A percentile compares a stretch with the other conserved stretches of the same genome.
Evolutionary conservation across 2,888 invertebrate genomes (phyloP).

Genomic region (Calameuta filiformis): DNA sequence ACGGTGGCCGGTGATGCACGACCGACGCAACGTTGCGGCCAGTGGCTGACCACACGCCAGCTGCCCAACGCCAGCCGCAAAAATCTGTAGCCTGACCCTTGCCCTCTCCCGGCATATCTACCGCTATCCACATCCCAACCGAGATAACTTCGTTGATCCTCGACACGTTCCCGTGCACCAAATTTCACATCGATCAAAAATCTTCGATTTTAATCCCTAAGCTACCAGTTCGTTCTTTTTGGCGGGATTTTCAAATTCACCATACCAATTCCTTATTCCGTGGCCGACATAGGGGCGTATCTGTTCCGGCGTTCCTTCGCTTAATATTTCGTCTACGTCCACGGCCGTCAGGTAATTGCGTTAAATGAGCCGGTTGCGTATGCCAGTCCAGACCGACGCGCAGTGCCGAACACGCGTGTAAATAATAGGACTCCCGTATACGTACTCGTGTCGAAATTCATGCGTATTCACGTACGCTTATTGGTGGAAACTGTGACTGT

Average conservation of each 20-base stretch:
- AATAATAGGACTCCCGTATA: slow-evolving; percentile 39
- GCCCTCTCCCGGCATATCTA: slow-evolving; percentile 3
- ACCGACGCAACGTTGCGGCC: slow-evolving; percentile 61
- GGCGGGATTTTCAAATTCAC: too few relatives aligned
- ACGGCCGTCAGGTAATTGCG: slow-evolving; percentile 55
- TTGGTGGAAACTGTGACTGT: too few relatives aligned
- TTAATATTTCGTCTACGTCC: slow-evolving; percentile 54
- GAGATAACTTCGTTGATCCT: neutral
- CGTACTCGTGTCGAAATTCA: neutral
- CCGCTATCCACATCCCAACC: slow-evolving; percentile 17
- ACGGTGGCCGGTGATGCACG: slow-evolving; percentile 64
- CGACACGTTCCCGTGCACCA: neutral
- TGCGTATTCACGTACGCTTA: too few relatives aligned
- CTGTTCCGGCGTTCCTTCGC: too few relatives aligned
- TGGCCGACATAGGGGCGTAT: too few relatives aligned
- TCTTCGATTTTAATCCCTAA: too few relatives aligned
- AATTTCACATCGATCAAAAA: too few relatives aligned
- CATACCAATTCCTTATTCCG: too few relatives aligned
- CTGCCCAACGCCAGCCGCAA: slow-evolving; percentile 58
- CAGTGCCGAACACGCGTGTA: slow-evolving; percentile 24
- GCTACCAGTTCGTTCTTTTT: too few relatives aligned
- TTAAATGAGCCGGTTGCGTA: slow-evolving; percentile 55
- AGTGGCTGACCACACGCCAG: slow-evolving; percentile 64
- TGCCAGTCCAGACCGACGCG: slow-evolving; percentile 36
- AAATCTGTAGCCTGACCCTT: slow-evolving; percentile 56